Conservation (phyloP, 2,113 vertebrate genomes). For the Larimichthys crocea region DNA sequence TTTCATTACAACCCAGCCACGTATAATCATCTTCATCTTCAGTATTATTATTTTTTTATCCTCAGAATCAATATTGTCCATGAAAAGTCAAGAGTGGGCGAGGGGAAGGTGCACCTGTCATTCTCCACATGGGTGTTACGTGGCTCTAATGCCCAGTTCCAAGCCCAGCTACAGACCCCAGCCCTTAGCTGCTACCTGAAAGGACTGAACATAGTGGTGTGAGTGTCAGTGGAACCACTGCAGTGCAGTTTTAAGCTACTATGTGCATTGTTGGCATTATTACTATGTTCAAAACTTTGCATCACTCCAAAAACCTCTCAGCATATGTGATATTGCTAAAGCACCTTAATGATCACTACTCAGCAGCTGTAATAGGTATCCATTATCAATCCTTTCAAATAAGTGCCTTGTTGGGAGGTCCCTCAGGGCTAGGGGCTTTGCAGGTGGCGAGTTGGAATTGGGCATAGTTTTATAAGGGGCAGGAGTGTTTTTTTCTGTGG, state of each 20-base stretch:
- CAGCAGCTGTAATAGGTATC: slow-evolving; percentile 37
- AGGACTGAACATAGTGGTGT: slow-evolving; percentile 57
- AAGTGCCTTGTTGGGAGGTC: slow-evolving; percentile 24
- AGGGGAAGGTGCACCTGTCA: slow-evolving; percentile 85
- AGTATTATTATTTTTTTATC: slow-evolving; percentile 44
- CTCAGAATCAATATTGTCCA: slow-evolving; percentile 86
- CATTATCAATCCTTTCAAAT: slow-evolving; percentile 53
- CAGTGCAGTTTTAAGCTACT: slow-evolving; percentile 60
- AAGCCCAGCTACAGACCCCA: slow-evolving; percentile 63
- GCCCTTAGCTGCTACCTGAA: slow-evolving; percentile 64
- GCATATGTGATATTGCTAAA: slow-evolving; percentile 56
- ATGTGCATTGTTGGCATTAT: slow-evolving; percentile 55
- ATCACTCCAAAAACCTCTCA: slow-evolving; percentile 6
- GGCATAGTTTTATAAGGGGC: slow-evolving; percentile 42
- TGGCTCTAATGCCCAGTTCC: slow-evolving; percentile 68
- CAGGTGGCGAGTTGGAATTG: slow-evolving; percentile 61
- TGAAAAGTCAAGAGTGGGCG: slow-evolving; percentile 87
- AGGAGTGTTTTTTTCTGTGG: slow-evolving; percentile 83
- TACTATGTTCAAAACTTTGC: slow-evolving; percentile 42
- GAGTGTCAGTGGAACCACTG: slow-evolving; percentile 41
- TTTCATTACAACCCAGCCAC: slow-evolving; percentile 83
- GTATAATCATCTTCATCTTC: slow-evolving; percentile 62
- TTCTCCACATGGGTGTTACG: slow-evolving; percentile 55
- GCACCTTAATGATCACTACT: slow-evolving; percentile 63
- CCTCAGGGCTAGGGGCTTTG: slow-evolving; percentile 56